These are phyloP conservation scores for Hiodon tergisus DNA, from an alignment of 2,113 vertebrate species.

Conservation along the genomic window DNA sequence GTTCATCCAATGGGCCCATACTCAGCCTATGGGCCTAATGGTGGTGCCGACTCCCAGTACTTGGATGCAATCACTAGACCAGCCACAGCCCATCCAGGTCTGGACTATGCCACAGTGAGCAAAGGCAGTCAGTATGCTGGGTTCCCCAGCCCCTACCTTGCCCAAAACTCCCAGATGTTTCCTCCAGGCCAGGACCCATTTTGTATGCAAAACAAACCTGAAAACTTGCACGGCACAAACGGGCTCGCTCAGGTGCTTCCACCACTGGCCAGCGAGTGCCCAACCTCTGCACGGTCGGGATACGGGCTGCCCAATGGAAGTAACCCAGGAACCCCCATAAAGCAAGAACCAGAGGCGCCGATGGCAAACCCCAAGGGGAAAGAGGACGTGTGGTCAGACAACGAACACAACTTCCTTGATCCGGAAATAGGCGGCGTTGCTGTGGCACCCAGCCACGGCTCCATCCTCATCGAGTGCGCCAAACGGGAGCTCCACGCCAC, in stretches of 20 bases:
- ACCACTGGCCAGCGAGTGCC: slow-evolving; percentile 60
- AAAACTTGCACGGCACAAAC: slow-evolving; percentile 59
- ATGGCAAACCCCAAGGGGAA: slow-evolving; percentile 56
- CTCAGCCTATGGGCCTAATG: slow-evolving; percentile 60
- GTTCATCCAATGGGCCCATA: slow-evolving; percentile 65
- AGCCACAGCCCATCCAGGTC: slow-evolving; percentile 53
- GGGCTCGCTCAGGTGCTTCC: slow-evolving; percentile 68
- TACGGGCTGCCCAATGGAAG: slow-evolving; percentile 56
- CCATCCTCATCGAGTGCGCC: slow-evolving; percentile 94
- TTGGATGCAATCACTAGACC: slow-evolving; percentile 66
- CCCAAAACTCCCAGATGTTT: slow-evolving; percentile 60
- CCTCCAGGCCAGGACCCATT: slow-evolving; percentile 64
- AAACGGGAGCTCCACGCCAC: slow-evolving; percentile 95
- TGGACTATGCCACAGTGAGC: slow-evolving; percentile 64
- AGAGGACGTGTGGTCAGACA: slow-evolving; percentile 92
- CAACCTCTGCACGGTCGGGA: slow-evolving; percentile 56
- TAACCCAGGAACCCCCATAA: slow-evolving; percentile 49
- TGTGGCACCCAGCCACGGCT: slow-evolving; percentile 91
- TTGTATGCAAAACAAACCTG: slow-evolving; percentile 72
- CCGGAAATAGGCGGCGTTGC: slow-evolving; percentile 92
- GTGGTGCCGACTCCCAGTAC: slow-evolving; percentile 64
- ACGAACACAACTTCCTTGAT: slow-evolving; percentile 92
- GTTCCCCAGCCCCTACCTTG: slow-evolving; percentile 63
- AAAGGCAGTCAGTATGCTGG: slow-evolving; percentile 69
- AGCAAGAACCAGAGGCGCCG: slow-evolving; percentile 47